Evolutionary conservation across 2,113 vertebrate species (phyloP).

Genomic region (Polypterus senegalus): DNA sequence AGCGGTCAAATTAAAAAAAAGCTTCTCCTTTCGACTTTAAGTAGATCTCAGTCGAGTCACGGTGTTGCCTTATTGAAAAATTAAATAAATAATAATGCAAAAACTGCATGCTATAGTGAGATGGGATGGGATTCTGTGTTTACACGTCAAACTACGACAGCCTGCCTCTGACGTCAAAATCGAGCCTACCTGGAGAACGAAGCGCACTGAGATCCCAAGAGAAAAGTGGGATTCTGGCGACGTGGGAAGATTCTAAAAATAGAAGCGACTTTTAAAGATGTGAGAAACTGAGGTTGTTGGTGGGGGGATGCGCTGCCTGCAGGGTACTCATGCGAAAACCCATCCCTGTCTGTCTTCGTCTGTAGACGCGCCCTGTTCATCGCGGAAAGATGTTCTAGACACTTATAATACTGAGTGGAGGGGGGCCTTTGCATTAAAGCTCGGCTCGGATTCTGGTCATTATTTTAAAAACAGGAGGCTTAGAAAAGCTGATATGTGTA

Average conservation of each 20-base stretch:
- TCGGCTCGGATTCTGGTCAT: no score
- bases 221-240: constrained; percentile 22
- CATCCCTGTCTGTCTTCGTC: constrained; percentile 6
- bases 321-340: no score
- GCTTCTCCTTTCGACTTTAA: not conserved
- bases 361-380: no score
- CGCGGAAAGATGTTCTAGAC: no score
- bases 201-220: constrained; percentile 45
- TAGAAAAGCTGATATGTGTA: no score
- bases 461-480: no score
- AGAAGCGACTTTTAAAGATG: constrained; percentile 8
- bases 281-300: no score
- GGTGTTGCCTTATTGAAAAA: constrained; percentile 24
- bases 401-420: no score
- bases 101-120: constrained; percentile 7
- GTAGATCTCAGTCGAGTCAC: constrained; percentile 10
- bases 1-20: constrained; percentile 2
- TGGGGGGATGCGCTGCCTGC: no score
- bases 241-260: constrained; percentile 40
- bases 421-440: no score
- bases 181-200: constrained; percentile 59
- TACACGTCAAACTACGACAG: constrained; percentile 78
- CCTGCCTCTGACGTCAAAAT: constrained; percentile 79
- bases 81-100: constrained; percentile 29
- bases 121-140: constrained; percentile 53